Evolutionary conservation across 2,113 vertebrate species (phyloP), one percentile per base, ranked within the genome.

Genomic region (Actenoides lindsayi): DNA sequence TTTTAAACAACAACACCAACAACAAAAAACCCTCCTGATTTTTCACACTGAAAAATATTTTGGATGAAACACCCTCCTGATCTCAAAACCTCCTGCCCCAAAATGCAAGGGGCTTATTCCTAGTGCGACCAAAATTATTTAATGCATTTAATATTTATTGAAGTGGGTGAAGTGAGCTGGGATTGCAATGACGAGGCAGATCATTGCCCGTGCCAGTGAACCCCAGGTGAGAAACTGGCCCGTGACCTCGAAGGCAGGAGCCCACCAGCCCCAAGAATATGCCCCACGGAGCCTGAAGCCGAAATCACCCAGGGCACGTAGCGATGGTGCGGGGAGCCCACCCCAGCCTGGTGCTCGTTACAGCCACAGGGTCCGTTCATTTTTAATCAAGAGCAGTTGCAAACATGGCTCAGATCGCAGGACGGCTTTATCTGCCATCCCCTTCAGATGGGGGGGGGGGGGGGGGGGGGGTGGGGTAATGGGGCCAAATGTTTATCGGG

Each of bases 321-420:
- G 63, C 2, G 27, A 9, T 12, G 41, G 9, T 0, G 3, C 3
- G 25, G 67, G 71, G 39, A 76, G 15, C 19, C 31, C 42, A 13
- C 3, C 46, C 0, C 4, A 73, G 57, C 79, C 87, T 31, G 33
- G 44, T 11, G 9, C 9, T 33, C 46, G 4, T n/a, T 35, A 41
- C 44, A 37, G 21, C 1, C 5, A 31, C 59, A n/a, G 18, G 6
- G 7, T 24, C 46, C 83, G 51, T 78, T n/a, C 17, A 4, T 13
- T 5, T 85, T 77, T 85, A 83, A 94, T 70, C 28, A 57, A 53
- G 39, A 91, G 84, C 91, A 89, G 85, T 85, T 46, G 27, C 82
- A 63, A 64, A 35, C 78, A 54, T 14, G 57, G 37, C 76, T 71
- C 35, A 8, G 54, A 37, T 31, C 4, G 35, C 5, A 37, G 67